Evolutionary conservation across 2,797 vertebrate genomes (phyloP), one percentile per base, ranked within the genome.

Genomic region (Paratrypauchen microcephalus): DNA sequence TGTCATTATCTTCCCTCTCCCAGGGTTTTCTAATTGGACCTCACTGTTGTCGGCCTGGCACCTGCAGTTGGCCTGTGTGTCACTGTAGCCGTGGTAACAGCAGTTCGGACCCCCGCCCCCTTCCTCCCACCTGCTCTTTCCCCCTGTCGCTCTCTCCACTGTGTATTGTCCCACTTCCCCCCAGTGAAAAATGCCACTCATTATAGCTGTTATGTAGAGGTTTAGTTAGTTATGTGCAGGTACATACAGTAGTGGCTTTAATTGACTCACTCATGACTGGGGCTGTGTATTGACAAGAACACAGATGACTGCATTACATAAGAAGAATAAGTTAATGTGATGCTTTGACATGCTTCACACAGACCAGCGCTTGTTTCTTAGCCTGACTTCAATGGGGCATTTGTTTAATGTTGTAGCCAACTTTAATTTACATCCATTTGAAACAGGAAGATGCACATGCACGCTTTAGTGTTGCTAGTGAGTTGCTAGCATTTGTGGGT

Each of bases 71-170:
- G 86, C 76, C 85, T 57, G 68, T 57, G 68, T 87, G 86, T 89
- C 89, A 74, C 83, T 76, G 91, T 92, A 92, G 86, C 90, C 89
- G 86, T 92, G 93, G 92, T 88, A 92, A 93, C 92, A 87, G 90
- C 84, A 76, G 81, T 85, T 79, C 65, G 76, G 45, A 28, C 62
- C 62, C 62, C 62, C 18, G 13, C 30, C 62, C 8, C 41, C 28
- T 5, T 24, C 2, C 62, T n/a, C 81, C 72, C 76, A 52, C 66
- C 69, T 41, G 60, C 71, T 52, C 66, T 70, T 59, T 58, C 72
- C 61, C 62, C 81, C 81, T 58, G 58, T 72, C 65, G 45, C 15
- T 68, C 72, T 75, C 70, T 39, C 84, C 72, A 66, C 30, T 21
- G 32, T 6, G 57, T 65, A 78, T 83, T 87, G 80, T 84, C 69